Conservation (phyloP, 2,113 vertebrate genomes). For the Oryctolagus cuniculus region DNA sequence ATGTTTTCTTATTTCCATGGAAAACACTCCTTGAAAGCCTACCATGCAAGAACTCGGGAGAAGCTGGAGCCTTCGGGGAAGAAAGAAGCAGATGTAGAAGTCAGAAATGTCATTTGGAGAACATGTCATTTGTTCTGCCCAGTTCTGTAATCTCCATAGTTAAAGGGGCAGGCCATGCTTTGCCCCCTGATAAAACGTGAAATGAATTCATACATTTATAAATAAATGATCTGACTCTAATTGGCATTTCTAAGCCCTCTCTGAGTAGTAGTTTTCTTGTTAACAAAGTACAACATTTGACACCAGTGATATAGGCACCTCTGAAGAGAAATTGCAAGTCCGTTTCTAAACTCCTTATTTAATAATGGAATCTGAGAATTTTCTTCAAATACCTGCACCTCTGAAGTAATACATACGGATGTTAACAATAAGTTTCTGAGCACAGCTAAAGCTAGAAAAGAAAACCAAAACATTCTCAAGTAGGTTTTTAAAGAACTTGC, state of each 20-base stretch:
- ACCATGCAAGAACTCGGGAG: neutral
- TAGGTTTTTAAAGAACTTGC: neutral
- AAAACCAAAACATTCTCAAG: constrained; percentile 27
- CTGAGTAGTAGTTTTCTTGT: constrained; percentile 57
- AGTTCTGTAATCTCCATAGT: constrained; percentile 15
- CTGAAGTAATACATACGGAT: neutral
- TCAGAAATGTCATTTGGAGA: constrained; percentile 5
- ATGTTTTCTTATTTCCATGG: neutral
- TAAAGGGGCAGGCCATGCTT: constrained; percentile 30
- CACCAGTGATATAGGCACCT: neutral
- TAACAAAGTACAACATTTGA: constrained; percentile 68
- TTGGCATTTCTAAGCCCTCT: constrained; percentile 64
- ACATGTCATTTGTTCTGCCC: neutral
- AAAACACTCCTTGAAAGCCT: neutral
- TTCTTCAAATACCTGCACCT: neutral
- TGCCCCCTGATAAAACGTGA: constrained; percentile 42
- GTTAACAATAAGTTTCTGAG: constrained; percentile 38
- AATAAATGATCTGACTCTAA: constrained; percentile 74
- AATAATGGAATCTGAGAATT: constrained; percentile 33
- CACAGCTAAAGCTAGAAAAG: constrained; percentile 28
- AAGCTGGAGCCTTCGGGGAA: neutral
- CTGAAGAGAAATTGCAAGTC: constrained; percentile 46
- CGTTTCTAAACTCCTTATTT: constrained; percentile 55
- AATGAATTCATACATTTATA: constrained; percentile 62
- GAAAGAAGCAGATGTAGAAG: neutral